phyloP scores from a whole-genome alignment of 2,888 invertebrate genomes.

The Eristalinus aeneus region DNA sequence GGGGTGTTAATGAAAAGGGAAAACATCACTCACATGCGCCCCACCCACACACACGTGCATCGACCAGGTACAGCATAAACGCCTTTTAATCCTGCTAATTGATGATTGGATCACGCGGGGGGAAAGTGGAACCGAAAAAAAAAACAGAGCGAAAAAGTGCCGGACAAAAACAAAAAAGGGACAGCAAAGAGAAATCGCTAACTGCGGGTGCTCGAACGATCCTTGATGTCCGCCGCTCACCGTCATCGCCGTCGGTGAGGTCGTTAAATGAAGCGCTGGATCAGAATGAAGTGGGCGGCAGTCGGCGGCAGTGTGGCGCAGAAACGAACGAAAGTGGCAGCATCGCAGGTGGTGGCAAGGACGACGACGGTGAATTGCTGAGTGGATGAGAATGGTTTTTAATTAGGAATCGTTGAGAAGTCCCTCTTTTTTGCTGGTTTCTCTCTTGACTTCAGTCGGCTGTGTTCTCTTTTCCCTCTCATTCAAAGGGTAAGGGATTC shows the following conservation, averaged over 20 bases:
- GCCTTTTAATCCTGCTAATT: slow-evolving; percentile 69
- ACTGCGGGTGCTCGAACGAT: slow-evolving; percentile 46
- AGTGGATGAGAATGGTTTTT: slow-evolving; percentile 65
- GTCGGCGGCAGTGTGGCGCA: slow-evolving; percentile 2
- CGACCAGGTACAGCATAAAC: slow-evolving; percentile 48
- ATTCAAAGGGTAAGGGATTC: not conserved
- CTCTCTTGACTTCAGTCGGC: not conserved
- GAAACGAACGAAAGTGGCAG: slow-evolving; percentile 8
- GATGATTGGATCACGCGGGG: slow-evolving; percentile 61
- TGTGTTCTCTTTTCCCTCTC: not conserved
- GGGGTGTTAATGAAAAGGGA: slow-evolving; percentile 39
- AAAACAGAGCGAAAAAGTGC: slow-evolving; percentile 11
- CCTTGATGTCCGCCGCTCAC: slow-evolving; percentile 48
- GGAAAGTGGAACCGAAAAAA: slow-evolving; percentile 57
- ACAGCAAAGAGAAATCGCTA: slow-evolving; percentile 39
- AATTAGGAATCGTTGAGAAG: slow-evolving; percentile 63
- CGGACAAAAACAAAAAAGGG: slow-evolving; percentile 25
- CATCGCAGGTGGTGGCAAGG: slow-evolving; percentile 49
- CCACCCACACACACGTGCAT: not conserved
- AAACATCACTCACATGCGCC: slow-evolving; percentile 24
- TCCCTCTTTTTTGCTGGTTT: not conserved
- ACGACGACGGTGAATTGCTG: slow-evolving; percentile 26
- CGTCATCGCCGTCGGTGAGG: not conserved
- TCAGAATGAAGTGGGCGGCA: slow-evolving; percentile 54
- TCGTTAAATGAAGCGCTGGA: slow-evolving; percentile 62